Evolutionary conservation across 2,888 invertebrate genomes (phyloP).

Genomic region (Leptinotarsa juncta): DNA sequence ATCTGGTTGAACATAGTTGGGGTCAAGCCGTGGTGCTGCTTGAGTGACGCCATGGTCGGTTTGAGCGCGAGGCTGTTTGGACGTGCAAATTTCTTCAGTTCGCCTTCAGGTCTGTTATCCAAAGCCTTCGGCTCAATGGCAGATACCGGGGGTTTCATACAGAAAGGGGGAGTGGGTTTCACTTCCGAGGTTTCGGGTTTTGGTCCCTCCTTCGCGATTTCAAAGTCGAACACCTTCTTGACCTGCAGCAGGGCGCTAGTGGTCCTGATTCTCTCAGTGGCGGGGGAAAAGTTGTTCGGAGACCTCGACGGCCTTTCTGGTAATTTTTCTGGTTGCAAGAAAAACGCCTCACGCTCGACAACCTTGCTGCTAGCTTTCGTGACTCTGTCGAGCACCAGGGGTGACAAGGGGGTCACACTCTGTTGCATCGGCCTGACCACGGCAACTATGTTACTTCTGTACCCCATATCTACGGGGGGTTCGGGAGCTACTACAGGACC

Average conservation of each 20-base stretch:
- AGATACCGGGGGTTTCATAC: conserved; percentile 8
- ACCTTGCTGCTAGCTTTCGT: neutral
- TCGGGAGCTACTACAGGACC: conserved; percentile 73
- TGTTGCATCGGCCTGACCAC: conserved; percentile 40
- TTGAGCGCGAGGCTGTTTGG: conserved; percentile 87
- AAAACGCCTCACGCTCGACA: conserved; percentile 6
- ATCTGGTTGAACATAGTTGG: conserved; percentile 86
- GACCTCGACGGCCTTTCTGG: conserved; percentile 25
- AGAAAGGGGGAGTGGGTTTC: neutral
- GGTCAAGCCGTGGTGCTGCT: conserved; percentile 84
- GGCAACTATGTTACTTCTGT: conserved; percentile 45
- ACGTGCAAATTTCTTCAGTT: conserved; percentile 77
- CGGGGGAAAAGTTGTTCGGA: conserved; percentile 12
- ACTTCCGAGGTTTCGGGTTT: conserved; percentile 30
- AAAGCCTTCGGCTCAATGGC: conserved; percentile 20
- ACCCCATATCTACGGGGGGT: conserved; percentile 50
- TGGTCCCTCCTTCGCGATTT: conserved; percentile 25
- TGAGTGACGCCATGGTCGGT: conserved; percentile 85
- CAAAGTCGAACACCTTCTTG: conserved; percentile 23
- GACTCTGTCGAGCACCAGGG: conserved; percentile 24
- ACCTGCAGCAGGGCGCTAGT: conserved; percentile 22
- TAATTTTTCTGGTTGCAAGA: conserved; percentile 35
- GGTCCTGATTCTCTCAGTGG: conserved; percentile 6
- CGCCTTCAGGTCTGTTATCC: conserved; percentile 37
- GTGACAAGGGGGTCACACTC: conserved; percentile 38